Conservation (phyloP, 1,140 invertebrate genomes). For the Argopecten irradians region DNA sequence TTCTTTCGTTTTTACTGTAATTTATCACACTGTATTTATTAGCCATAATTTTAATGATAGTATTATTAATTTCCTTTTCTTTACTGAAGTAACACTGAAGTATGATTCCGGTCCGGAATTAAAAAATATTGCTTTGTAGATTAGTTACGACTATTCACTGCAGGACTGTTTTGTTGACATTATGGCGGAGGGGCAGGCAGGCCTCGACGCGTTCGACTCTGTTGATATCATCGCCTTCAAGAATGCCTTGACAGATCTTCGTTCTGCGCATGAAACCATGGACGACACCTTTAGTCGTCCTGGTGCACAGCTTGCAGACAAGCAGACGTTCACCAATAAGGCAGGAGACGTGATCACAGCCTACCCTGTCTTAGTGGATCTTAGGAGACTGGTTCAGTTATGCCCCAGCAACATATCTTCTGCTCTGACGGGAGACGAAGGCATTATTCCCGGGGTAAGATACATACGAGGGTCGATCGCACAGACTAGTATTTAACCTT, state of each 20-base stretch:
- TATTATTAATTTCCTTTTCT: too few species aligned
- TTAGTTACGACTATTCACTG: constrained; percentile 56
- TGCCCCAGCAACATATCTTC: constrained; percentile 42
- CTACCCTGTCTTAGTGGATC: constrained; percentile 70
- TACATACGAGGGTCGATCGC: neutral
- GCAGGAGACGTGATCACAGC: constrained; percentile 61
- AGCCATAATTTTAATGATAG: too few species aligned
- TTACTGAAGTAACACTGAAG: too few species aligned
- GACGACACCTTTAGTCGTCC: constrained; percentile 57
- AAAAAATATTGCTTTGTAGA: neutral
- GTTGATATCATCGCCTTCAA: constrained; percentile 38
- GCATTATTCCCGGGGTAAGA: constrained; percentile 69
- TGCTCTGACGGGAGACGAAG: constrained; percentile 43
- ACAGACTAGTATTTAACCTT: neutral
- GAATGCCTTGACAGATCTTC: constrained; percentile 39
- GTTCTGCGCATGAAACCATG: constrained; percentile 44
- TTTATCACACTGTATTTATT: too few species aligned
- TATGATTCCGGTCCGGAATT: neutral
- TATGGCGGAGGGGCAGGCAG: constrained; percentile 62
- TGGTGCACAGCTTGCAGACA: constrained; percentile 67
- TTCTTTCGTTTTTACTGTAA: too few species aligned
- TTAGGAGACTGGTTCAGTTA: constrained; percentile 65
- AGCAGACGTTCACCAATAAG: constrained; percentile 63
- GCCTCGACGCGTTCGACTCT: constrained; percentile 44
- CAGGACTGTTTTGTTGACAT: constrained; percentile 69